These are phyloP conservation scores for Chymomyza costata DNA, from an alignment of 1,140 invertebrate genomes.

Conservation along the genomic window DNA sequence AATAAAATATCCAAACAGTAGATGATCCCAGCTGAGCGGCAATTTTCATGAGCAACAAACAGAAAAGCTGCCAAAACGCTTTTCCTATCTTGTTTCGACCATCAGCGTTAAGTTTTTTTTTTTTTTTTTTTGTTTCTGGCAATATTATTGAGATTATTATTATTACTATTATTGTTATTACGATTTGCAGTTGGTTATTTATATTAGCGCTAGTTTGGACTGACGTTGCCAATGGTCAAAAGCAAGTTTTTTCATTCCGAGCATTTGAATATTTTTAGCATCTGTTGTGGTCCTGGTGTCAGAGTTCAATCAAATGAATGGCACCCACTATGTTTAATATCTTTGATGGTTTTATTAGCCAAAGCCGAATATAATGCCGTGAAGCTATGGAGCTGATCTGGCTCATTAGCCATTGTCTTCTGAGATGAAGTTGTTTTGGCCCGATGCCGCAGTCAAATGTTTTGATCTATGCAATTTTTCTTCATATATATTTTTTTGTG, in stretches of 20 bases:
- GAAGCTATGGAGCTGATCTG: constrained; percentile 35
- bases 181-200: constrained; percentile 33
- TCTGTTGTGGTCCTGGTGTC: constrained; percentile 40
- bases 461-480: no score
- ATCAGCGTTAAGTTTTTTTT: constrained; percentile 27
- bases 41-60: no score
- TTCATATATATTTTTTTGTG: constrained; percentile 9
- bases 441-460: no score
- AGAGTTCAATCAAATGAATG: constrained; percentile 69
- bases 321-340: constrained; percentile 70
- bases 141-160: constrained; percentile 58
- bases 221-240: constrained; percentile 21
- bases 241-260: no score
- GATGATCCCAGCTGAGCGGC: no score
- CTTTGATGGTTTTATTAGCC: constrained; percentile 70
- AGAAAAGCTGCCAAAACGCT: constrained; percentile 11
- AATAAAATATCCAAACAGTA: no score
- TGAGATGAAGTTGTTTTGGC: constrained; percentile 61
- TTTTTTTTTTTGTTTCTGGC: constrained; percentile 26
- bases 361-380: constrained; percentile 37
- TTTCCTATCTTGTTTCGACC: constrained; percentile 58
- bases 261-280: no score
- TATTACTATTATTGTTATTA: constrained; percentile 58
- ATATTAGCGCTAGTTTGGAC: constrained; percentile 28
- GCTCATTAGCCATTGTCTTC: constrained; percentile 66